Evolutionary conservation across 1,140 invertebrate species (phyloP).

Genomic region (Leptinotarsa defecta): DNA sequence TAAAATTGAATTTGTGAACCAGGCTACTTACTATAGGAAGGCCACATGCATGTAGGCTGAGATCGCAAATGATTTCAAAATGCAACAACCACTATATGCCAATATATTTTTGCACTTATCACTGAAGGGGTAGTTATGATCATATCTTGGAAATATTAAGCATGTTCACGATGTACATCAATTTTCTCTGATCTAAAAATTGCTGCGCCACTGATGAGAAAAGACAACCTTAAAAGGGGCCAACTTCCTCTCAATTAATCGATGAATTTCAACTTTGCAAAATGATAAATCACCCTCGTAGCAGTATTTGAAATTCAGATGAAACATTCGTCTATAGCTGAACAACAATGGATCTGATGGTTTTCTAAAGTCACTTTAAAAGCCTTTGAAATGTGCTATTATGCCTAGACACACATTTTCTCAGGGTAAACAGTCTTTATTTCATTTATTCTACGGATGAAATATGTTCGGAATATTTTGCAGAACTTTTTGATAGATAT

Average conservation of each 20-base stretch:
- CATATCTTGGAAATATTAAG: no score
- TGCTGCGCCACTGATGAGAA: neutral
- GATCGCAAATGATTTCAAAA: no score
- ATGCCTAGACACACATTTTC: slow-evolving; percentile 3
- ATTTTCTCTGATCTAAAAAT: no score
- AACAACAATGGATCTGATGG: neutral
- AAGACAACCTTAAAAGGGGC: neutral
- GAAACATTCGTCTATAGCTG: neutral
- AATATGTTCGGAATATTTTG: neutral
- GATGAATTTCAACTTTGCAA: neutral
- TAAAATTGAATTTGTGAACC: no score
- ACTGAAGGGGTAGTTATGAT: no score
- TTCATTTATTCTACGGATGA: slow-evolving; percentile 2
- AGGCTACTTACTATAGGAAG: no score
- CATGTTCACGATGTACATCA: no score
- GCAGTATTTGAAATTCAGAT: neutral
- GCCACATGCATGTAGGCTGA: no score
- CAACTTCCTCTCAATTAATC: neutral
- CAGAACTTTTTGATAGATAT: neutral
- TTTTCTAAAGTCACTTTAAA: slow-evolving; percentile 6
- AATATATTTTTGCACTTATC: no score
- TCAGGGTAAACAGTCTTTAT: neutral
- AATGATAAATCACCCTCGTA: neutral
- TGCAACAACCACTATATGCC: no score
- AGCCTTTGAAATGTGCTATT: slow-evolving; percentile 2